Evolutionary conservation across 2,797 vertebrate species (phyloP), one percentile per base, ranked within the genome.

Genomic region (Notoglanidium macrostoma): DNA sequence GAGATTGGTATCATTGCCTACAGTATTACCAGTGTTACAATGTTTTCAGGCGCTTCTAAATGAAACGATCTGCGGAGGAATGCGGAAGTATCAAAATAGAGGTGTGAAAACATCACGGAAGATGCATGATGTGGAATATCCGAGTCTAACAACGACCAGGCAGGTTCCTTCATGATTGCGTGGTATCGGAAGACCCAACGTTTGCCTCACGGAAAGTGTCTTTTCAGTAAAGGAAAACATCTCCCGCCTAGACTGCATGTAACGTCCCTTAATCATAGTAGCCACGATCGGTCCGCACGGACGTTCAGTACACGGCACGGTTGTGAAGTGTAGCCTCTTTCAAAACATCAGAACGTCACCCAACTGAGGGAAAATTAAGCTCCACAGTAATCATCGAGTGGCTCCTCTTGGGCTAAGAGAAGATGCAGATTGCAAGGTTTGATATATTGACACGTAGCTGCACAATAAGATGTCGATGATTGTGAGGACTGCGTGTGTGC

Each of bases 311-410:
- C 90, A 90, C 86, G 49, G 89, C 67, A 40, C 92, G 90, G 93
- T 91, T 93, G 93, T 90, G 90, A 54, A 82, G 86, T 88, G 68
- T 81, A 73, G 63, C 59, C 86, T 90, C 90, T 91, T 88, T 72
- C 74, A 89, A 89, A 87, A 90, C 91, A 93, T 93, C 90, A 92
- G 82, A 91, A 68, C 54, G 85, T 85, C 86, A 49, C 21, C 90
- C 88, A 91, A 92, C 90, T 87, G 89, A 88, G 89, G 90, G 90
- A 89, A 88, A 90, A 92, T 92, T 87, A 93, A 93, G 90, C 90
- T 86, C 90, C 89, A 84, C 89, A 82, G 93, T 92, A 95, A 95
- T 95, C 95, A 93, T 90, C 92, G 89, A 88, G 84, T 61, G 65
- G n/a, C 57, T 92, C 87, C 84, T 89, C 68, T 55, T 51, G 86